Percentiles rank a stretch among this genome's conserved stretches.
Evolutionary conservation across 2,888 invertebrate genomes (phyloP).

Genomic region (Linnaemya tessellans): DNA sequence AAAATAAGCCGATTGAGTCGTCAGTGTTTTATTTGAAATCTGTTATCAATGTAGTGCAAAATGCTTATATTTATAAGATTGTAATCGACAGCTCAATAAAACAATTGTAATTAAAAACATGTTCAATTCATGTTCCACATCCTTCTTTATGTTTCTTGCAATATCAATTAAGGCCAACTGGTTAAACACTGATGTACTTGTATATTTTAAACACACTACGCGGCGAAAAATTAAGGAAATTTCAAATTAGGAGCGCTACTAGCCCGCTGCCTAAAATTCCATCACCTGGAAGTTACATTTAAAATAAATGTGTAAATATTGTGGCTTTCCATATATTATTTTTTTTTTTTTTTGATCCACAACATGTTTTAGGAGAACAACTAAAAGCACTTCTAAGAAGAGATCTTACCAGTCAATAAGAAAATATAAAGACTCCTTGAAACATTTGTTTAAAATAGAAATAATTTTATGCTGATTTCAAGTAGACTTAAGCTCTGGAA

Average conservation of each 20-base stretch:
- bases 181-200: not conserved
- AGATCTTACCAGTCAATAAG: no score
- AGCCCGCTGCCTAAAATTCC: no score
- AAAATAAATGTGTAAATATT: no score
- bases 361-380: no score
- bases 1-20: not conserved
- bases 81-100: not conserved
- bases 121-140: not conserved
- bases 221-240: not conserved
- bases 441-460: no score
- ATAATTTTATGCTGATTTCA: no score
- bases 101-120: not conserved
- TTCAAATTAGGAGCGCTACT: not conserved
- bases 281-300: no score
- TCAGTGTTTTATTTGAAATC: not conserved
- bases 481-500: no score
- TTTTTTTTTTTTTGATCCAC: no score
- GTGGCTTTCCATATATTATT: no score
- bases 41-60: not conserved
- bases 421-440: no score
- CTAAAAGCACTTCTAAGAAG: no score
- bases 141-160: not conserved
- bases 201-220: not conserved
- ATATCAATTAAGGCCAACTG: not conserved
- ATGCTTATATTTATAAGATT: not conserved